phyloP scores from a whole-genome alignment of 1,140 invertebrate genomes.

The Drosophila neocordata region DNA sequence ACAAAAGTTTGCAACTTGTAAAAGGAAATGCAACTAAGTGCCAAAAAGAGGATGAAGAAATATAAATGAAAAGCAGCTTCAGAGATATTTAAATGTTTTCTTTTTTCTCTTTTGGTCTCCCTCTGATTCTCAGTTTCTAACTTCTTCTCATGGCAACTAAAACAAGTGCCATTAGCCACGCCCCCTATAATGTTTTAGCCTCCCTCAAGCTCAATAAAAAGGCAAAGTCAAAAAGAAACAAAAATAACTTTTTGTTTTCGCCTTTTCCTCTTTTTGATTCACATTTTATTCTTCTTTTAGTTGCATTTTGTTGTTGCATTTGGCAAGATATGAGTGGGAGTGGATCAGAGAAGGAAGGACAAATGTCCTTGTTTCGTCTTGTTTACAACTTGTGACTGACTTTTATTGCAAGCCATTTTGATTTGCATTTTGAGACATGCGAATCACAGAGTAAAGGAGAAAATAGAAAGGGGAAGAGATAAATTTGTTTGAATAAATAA shows the following conservation, averaged over 20 bases:
- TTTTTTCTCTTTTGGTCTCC: not conserved
- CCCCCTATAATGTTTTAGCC: constrained; percentile 7
- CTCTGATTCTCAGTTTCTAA: not conserved
- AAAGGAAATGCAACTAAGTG: constrained; percentile 54
- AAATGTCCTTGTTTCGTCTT: constrained; percentile 17
- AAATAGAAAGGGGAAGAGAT: not conserved
- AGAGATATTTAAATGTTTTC: constrained; percentile 47
- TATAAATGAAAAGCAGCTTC: constrained; percentile 14
- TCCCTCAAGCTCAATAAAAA: constrained; percentile 21
- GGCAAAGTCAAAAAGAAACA: constrained; percentile 2
- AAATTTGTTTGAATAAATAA: not conserved
- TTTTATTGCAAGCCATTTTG: constrained; percentile 41
- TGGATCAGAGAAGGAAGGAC: not conserved
- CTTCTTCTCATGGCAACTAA: not conserved
- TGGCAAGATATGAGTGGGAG: no score
- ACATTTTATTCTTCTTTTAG: not conserved
- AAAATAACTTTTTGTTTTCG: not conserved
- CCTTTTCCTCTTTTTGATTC: not conserved
- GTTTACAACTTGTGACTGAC: constrained; percentile 52
- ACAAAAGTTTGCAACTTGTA: constrained; percentile 31
- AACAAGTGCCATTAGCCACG: constrained; percentile 10
- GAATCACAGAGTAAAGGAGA: not conserved
- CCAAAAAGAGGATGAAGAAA: not conserved
- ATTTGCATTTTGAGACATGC: constrained; percentile 35
- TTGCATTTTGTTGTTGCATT: not conserved